Percentiles rank a stretch among this genome's conserved stretches.
phyloP scores from a whole-genome alignment of 1,140 invertebrate genomes.

The Euura lappo region DNA sequence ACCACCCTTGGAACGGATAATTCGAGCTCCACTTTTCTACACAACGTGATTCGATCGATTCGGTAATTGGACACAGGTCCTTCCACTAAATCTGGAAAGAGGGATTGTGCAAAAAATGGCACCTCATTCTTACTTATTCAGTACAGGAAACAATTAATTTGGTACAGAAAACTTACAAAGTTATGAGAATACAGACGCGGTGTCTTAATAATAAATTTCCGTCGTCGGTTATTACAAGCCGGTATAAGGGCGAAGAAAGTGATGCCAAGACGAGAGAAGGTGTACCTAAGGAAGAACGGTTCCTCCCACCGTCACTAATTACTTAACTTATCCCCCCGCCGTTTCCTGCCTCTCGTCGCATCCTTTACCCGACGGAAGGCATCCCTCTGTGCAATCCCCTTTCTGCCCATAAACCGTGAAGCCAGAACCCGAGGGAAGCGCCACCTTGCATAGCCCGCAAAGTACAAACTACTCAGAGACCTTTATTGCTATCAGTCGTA shows the following conservation, averaged over 20 bases:
- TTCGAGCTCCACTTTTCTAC: neutral
- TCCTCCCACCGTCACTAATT: constrained; percentile 49
- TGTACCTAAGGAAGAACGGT: constrained; percentile 17
- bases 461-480: constrained; percentile 8
- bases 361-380: constrained; percentile 28
- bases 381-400: constrained; percentile 20
- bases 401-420: constrained; percentile 45
- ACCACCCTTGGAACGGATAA: neutral
- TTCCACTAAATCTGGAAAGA: too few species aligned
- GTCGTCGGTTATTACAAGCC: constrained; percentile 34
- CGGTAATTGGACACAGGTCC: neutral
- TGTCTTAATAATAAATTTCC: constrained; percentile 33
- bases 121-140: too few species aligned
- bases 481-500: constrained; percentile 15
- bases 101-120: too few species aligned
- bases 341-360: constrained; percentile 31
- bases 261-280: constrained; percentile 14
- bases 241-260: constrained; percentile 2
- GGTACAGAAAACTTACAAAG: neutral
- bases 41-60: neutral
- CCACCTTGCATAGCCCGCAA: constrained; percentile 25
- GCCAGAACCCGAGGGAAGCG: constrained; percentile 36
- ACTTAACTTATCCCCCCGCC: constrained; percentile 41
- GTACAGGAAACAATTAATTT: neutral
- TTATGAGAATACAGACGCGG: neutral